A percentile compares a stretch with the other conserved stretches of the same genome.
Evolutionary conservation across 2,797 vertebrate genomes (phyloP).

Genomic region (Cyclura pinguis): DNA sequence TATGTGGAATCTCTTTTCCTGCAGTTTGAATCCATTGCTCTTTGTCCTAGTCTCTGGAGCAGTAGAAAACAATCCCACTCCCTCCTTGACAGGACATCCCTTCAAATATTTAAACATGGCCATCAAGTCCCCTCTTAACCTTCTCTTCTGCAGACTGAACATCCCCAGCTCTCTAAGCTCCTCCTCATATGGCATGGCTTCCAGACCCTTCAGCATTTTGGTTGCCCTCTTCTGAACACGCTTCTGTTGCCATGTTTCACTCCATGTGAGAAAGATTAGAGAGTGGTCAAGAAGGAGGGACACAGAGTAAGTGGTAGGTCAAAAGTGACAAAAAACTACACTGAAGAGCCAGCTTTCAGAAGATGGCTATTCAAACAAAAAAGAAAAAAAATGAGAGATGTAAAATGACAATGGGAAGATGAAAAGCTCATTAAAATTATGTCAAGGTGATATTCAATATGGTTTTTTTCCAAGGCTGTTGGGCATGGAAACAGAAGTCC

Average conservation of each 20-base stretch:
- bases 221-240: too few species aligned
- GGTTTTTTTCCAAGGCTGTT: not conserved
- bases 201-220: too few species aligned
- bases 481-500: not conserved
- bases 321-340: not conserved
- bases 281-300: not conserved
- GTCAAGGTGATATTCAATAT: not conserved
- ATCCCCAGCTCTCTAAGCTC: too few species aligned
- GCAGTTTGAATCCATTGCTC: too few species aligned
- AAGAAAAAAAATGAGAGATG: not conserved
- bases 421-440: not conserved
- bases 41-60: too few species aligned
- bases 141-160: too few species aligned
- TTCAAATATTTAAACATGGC: too few species aligned
- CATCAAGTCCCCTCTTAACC: too few species aligned
- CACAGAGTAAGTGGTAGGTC: not conserved
- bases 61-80: too few species aligned
- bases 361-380: not conserved
- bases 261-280: not conserved
- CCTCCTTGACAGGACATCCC: too few species aligned
- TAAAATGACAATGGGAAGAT: not conserved
- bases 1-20: too few species aligned
- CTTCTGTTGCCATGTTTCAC: not conserved
- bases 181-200: too few species aligned
- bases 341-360: not conserved